A percentile compares a stretch with the other conserved stretches of the same genome.
phyloP scores from a whole-genome alignment of 2,113 vertebrate genomes.

The Rhegmatorhina hoffmannsi region DNA sequence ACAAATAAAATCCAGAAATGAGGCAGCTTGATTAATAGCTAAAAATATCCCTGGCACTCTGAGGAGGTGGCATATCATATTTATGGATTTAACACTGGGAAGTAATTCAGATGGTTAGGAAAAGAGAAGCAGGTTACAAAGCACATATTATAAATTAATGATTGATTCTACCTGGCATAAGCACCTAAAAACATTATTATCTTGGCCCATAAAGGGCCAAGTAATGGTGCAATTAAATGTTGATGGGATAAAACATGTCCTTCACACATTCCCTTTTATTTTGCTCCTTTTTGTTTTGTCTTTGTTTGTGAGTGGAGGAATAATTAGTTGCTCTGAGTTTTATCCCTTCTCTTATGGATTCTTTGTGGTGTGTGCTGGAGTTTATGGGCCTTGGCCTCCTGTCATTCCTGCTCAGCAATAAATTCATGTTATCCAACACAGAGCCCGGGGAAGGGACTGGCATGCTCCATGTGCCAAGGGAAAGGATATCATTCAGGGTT shows the following conservation, averaged over 20 bases:
- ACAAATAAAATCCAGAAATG: constrained; percentile 46
- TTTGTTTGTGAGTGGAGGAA: background rate
- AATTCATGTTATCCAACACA: background rate
- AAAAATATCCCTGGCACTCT: background rate
- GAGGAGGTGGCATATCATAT: constrained; percentile 36
- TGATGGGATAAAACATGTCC: constrained; percentile 19
- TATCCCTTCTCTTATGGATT: background rate
- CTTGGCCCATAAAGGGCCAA: constrained; percentile 27
- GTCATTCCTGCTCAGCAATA: constrained; percentile 5
- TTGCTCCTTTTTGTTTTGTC: background rate
- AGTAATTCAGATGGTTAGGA: constrained; percentile 35
- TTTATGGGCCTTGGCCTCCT: constrained; percentile 30
- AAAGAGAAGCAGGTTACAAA: constrained; percentile 40
- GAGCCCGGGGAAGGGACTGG: background rate
- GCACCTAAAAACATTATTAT: constrained; percentile 16
- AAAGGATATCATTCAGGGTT: background rate
- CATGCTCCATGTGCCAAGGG: background rate
- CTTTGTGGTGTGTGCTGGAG: background rate
- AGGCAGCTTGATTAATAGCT: constrained; percentile 44
- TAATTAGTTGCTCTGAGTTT: constrained; percentile 38
- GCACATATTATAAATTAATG: constrained; percentile 26
- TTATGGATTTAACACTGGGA: constrained; percentile 48
- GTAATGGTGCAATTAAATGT: constrained; percentile 32
- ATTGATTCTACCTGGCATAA: constrained; percentile 25
- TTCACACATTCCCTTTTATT: constrained; percentile 9